phyloP scores from a whole-genome alignment of 2,888 invertebrate genomes.

The Trachelus tabidus region DNA sequence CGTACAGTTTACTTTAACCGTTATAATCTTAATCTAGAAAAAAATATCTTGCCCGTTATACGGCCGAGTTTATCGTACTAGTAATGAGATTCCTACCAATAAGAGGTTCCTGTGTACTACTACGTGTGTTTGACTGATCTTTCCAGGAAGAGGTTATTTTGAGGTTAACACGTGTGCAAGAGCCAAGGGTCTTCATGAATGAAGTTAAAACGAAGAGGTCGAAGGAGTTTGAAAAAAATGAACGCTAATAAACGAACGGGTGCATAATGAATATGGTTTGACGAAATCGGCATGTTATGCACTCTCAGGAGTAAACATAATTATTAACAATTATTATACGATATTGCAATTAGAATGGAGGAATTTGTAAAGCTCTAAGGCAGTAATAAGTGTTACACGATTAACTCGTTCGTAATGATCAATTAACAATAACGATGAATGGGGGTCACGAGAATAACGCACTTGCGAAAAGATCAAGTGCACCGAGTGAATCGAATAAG shows the following conservation, averaged over 20 bases:
- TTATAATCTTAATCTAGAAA: neutral
- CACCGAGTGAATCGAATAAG: constrained; percentile 8
- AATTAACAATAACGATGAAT: constrained; percentile 11
- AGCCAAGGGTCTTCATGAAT: neutral
- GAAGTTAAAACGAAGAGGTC: neutral
- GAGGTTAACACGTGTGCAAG: neutral
- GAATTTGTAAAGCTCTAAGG: constrained; percentile 47
- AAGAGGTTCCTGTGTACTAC: neutral
- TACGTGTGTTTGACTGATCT: neutral
- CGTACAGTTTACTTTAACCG: neutral
- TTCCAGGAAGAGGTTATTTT: neutral
- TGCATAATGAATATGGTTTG: neutral
- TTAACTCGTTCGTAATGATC: constrained; percentile 13
- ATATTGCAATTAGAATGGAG: constrained; percentile 32
- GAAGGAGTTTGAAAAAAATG: neutral
- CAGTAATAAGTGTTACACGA: constrained; percentile 50
- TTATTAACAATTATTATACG: constrained; percentile 42
- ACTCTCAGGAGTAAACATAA: constrained; percentile 38
- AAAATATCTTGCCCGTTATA: neutral
- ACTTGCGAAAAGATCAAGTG: neutral
- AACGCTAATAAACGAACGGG: neutral
- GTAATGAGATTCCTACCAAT: neutral
- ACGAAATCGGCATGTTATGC: constrained; percentile 41
- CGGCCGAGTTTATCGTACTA: neutral
- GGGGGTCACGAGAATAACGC: neutral